Evolutionary conservation across 2,797 vertebrate genomes (phyloP).

Genomic region (Hyperoplus lanceolatus): DNA sequence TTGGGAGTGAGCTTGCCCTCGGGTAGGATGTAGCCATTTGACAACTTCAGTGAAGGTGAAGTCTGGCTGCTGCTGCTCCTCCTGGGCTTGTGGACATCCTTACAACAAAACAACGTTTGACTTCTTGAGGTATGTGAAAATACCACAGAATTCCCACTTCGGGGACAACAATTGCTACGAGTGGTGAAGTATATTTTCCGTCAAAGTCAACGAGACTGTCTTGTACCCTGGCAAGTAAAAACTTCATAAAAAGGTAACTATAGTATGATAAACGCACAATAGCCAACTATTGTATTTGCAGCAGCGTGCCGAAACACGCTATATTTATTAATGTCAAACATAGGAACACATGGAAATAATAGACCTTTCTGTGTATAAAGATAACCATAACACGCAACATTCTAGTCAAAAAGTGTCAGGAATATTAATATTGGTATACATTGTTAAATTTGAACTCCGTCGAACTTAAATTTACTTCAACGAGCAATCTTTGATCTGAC

Average conservation of each 20-base stretch:
- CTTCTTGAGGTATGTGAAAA: neutral
- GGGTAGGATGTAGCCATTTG: conserved; percentile 94
- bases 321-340: neutral
- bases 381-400: neutral
- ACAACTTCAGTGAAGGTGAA: conserved; percentile 75
- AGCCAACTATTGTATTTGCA: too few relatives aligned
- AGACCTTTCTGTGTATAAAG: neutral
- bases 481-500: neutral
- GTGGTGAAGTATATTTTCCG: neutral
- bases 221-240: too few relatives aligned
- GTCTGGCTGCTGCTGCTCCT: conserved; percentile 59
- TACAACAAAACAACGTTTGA: neutral
- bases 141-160: rapidly evolving
- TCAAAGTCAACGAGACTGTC: too few relatives aligned
- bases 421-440: neutral
- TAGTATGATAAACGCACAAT: too few relatives aligned
- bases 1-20: conserved; percentile 96
- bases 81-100: conserved; percentile 81
- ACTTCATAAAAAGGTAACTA: neutral
- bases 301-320: neutral
- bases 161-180: neutral
- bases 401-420: neutral
- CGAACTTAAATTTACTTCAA: neutral
- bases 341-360: neutral
- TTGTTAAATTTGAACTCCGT: neutral